Conservation (phyloP, 2,888 invertebrate genomes). For the Psylliodes chrysocephalus region DNA sequence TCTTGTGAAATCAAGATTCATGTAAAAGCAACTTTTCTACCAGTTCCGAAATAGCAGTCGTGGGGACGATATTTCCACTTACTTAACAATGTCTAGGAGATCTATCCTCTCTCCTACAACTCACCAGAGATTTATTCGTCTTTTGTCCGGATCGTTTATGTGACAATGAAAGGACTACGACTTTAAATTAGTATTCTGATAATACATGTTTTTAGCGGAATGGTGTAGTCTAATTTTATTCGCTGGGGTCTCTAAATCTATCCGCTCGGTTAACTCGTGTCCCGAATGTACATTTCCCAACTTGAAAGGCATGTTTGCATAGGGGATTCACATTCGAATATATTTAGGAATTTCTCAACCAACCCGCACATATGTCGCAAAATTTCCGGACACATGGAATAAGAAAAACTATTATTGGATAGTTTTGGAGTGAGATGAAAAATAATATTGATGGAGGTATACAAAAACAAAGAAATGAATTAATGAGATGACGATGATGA, state of each 20-base stretch:
- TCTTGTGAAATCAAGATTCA: too few relatives aligned
- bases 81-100: background rate
- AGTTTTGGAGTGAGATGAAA: too few relatives aligned
- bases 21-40: too few relatives aligned
- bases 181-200: conserved; percentile 19
- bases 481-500: too few relatives aligned
- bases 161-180: conserved; percentile 10
- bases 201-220: conserved; percentile 18
- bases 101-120: background rate
- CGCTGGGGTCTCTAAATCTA: conserved; percentile 22
- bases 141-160: conserved; percentile 6
- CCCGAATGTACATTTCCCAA: conserved; percentile 21
- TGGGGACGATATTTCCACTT: background rate
- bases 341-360: background rate
- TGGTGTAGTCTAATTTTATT: conserved; percentile 24
- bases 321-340: conserved; percentile 17
- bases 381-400: background rate
- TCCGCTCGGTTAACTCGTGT: conserved; percentile 13
- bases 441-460: too few relatives aligned
- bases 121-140: conserved; percentile 9
- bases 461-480: too few relatives aligned
- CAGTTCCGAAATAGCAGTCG: background rate
- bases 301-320: conserved; percentile 16
- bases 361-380: background rate
- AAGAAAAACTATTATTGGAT: too few relatives aligned